Conservation (phyloP, 2,113 vertebrate genomes). For the Glareola pratincola region DNA sequence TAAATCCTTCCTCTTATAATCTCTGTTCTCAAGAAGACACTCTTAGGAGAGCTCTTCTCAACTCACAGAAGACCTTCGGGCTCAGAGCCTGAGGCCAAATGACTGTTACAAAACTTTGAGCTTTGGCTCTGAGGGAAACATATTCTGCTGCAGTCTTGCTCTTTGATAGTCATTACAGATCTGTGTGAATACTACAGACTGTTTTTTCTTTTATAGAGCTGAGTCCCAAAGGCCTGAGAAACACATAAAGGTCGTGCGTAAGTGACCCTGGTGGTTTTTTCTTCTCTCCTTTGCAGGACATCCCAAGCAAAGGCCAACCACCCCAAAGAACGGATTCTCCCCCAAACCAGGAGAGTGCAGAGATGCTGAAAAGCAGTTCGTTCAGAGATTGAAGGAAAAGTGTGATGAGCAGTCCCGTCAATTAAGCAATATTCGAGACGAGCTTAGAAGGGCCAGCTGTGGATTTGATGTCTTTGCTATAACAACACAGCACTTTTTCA, state of each 20-base stretch:
- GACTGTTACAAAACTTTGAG: not conserved
- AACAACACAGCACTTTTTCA: constrained; percentile 88
- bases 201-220: not conserved
- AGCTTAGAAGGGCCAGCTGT: constrained; percentile 78
- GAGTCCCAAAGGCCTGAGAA: not conserved
- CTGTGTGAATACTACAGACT: not conserved
- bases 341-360: constrained; percentile 73
- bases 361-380: constrained; percentile 81
- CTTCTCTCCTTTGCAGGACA: constrained; percentile 68
- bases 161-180: not conserved
- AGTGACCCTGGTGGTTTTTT: not conserved
- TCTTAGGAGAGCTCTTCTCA: not conserved
- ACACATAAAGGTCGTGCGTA: not conserved
- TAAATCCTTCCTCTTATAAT: not conserved
- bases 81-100: not conserved
- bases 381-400: constrained; percentile 83
- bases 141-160: not conserved
- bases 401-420: constrained; percentile 84
- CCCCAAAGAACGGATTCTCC: constrained; percentile 72
- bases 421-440: constrained; percentile 74
- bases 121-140: not conserved
- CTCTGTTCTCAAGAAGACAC: not conserved
- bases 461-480: constrained; percentile 87
- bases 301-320: constrained; percentile 73
- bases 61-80: not conserved